These are phyloP conservation scores for Rhyacophila evoluta DNA, from an alignment of 2,888 invertebrate genomes.

Conservation along the genomic window DNA sequence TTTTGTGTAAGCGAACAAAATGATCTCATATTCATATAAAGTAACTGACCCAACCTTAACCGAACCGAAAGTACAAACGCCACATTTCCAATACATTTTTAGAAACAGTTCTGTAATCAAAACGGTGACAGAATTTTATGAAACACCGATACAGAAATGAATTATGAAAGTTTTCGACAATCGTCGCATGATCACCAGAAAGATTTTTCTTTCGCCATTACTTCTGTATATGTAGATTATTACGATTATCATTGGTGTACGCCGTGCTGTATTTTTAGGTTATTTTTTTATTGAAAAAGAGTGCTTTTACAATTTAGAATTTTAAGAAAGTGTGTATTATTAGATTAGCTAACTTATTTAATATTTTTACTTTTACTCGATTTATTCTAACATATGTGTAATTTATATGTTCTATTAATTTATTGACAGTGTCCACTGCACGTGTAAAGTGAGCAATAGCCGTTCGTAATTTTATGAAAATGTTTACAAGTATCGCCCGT, in stretches of 20 bases:
- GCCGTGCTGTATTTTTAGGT: conserved; percentile 54
- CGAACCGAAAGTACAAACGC: conserved; percentile 63
- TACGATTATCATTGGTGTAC: conserved; percentile 44
- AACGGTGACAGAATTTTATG: background rate
- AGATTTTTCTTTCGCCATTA: conserved; percentile 39
- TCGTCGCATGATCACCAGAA: conserved; percentile 41
- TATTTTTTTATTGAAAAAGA: conserved; percentile 54
- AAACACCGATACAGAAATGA: background rate
- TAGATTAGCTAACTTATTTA: conserved; percentile 54
- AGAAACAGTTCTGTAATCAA: background rate
- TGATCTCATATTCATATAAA: conserved; percentile 71
- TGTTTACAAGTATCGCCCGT: background rate
- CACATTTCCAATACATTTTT: conserved; percentile 56
- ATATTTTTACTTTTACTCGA: conserved; percentile 40
- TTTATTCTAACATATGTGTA: conserved; percentile 42
- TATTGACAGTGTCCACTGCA: conserved; percentile 35
- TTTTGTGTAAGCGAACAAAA: conserved; percentile 68
- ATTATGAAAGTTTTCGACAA: conserved; percentile 35
- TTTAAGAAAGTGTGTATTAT: conserved; percentile 54
- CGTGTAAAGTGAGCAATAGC: conserved; percentile 31
- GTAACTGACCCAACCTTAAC: conserved; percentile 60
- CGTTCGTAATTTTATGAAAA: conserved; percentile 30
- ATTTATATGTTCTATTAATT: conserved; percentile 50
- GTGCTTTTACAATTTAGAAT: conserved; percentile 54
- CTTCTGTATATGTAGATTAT: conserved; percentile 35